Evolutionary conservation across 2,113 vertebrate species (phyloP), one percentile per base, ranked within the genome.

Genomic region (Lepidothrix coronata): DNA sequence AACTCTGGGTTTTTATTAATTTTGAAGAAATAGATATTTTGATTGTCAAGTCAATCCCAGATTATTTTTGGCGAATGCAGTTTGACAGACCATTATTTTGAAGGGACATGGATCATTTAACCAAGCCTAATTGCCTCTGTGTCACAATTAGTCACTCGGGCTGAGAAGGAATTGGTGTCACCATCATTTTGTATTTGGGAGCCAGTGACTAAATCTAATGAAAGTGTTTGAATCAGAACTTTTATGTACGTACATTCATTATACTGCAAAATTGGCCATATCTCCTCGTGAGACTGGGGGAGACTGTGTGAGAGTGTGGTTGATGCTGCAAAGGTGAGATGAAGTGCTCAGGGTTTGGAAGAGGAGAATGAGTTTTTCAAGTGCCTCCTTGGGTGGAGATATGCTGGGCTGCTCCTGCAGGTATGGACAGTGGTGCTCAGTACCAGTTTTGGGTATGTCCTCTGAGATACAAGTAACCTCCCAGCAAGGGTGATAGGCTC

Each of bases 41-140:
- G 95, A 92, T 90, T 72, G 72, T 68, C 79, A 77, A 84, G 95
- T 97, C 93, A 94, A 95, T 96, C 73, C 75, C 12, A 18, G 72
- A 83, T 79, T 97, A 95, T 95, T 96, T 96, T 92, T 57, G 92
- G 93, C 1, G 2, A 91, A 86, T 72, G 82, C 49, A 49, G 49
- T 76, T 92, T 79, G 96, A 91, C 96, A 96, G 92, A 89, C 41
- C 85, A 89, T 96, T 96, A 96, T 94, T 96, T 95, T 35, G 65
- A 94, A 93, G 62, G 62, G 78, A 78, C 88, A 91, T 52, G 91
- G 89, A 96, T 97, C 96, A 95, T 97, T 97, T 97, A 96, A 97
- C 97, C 37, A 44, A 93, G 59, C 72, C 76, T 96, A 97, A 97
- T 97, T 95, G 95, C 84, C 59, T 90, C 89, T 94, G 68, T 93